These are phyloP conservation scores for Platorchestia sp. DNA, from an alignment of 1,140 invertebrate genomes.

Conservation along the genomic window DNA sequence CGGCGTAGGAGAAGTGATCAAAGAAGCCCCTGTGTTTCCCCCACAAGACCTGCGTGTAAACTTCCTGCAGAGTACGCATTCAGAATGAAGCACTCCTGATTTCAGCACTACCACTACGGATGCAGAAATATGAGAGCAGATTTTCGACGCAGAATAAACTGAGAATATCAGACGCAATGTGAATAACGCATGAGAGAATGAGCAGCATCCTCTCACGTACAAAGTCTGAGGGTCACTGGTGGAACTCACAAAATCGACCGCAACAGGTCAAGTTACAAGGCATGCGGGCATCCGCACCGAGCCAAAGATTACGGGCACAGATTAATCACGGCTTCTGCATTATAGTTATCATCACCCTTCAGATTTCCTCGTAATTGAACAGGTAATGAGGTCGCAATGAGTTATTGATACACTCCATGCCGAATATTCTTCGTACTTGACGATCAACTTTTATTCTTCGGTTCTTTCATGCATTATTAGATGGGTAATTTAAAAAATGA, in stretches of 20 bases:
- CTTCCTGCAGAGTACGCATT: background rate
- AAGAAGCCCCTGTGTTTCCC: slow-evolving; percentile 11
- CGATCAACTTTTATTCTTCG: too few relatives aligned
- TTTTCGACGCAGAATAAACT: background rate
- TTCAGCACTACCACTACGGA: background rate
- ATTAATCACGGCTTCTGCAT: background rate
- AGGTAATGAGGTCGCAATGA: too few relatives aligned
- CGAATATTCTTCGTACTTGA: too few relatives aligned
- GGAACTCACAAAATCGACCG: slow-evolving; percentile 5
- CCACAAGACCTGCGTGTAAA: slow-evolving; percentile 10
- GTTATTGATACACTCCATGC: too few relatives aligned
- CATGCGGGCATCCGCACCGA: background rate
- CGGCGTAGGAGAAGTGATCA: background rate
- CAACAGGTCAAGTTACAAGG: background rate
- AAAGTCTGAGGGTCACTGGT: slow-evolving; percentile 29
- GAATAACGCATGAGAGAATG: background rate
- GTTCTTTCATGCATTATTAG: too few relatives aligned
- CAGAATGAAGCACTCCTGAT: background rate
- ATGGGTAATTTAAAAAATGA: too few relatives aligned
- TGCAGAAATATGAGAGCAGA: background rate
- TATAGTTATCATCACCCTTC: background rate
- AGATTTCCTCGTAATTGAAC: background rate
- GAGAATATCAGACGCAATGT: background rate
- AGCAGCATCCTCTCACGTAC: slow-evolving; percentile 13
- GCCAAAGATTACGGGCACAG: background rate